Evolutionary conservation across 2,113 vertebrate species (phyloP).

Genomic region (Carassius gibelio): DNA sequence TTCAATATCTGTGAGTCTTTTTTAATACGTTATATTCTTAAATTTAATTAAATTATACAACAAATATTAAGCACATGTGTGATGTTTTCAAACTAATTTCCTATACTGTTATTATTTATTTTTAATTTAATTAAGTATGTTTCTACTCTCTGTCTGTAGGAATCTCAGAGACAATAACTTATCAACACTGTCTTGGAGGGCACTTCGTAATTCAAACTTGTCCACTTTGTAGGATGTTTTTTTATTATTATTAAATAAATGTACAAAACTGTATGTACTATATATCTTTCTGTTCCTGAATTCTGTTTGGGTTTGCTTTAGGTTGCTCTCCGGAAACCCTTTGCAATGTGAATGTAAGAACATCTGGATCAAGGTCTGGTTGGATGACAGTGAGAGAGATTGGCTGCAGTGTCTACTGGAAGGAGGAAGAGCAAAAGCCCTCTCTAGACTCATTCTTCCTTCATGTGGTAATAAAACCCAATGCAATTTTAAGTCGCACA

Average conservation of each 20-base stretch:
- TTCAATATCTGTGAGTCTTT: constrained; percentile 87
- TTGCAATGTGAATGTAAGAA: constrained; percentile 93
- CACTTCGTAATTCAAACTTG: constrained; percentile 87
- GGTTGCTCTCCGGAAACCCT: constrained; percentile 89
- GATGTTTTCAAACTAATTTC: neutral
- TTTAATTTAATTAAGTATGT: neutral
- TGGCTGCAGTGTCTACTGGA: constrained; percentile 86
- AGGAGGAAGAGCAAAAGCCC: constrained; percentile 75
- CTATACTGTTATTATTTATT: neutral
- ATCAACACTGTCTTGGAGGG: constrained; percentile 88
- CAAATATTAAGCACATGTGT: neutral
- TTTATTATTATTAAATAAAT: neutral
- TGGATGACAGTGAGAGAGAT: constrained; percentile 79
- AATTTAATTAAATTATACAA: neutral
- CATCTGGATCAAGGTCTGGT: constrained; percentile 91
- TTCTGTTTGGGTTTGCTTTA: constrained; percentile 58
- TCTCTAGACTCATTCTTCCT: constrained; percentile 81
- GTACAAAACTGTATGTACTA: neutral
- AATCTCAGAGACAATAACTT: constrained; percentile 94
- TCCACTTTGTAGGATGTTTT: constrained; percentile 83
- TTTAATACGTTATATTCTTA: neutral
- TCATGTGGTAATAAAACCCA: constrained; percentile 85
- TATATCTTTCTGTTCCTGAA: neutral
- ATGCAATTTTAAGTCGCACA: neutral
- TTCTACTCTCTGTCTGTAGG: constrained; percentile 69